Evolutionary conservation across 2,113 vertebrate genomes (phyloP).

Genomic region (Coturnix japonica): DNA sequence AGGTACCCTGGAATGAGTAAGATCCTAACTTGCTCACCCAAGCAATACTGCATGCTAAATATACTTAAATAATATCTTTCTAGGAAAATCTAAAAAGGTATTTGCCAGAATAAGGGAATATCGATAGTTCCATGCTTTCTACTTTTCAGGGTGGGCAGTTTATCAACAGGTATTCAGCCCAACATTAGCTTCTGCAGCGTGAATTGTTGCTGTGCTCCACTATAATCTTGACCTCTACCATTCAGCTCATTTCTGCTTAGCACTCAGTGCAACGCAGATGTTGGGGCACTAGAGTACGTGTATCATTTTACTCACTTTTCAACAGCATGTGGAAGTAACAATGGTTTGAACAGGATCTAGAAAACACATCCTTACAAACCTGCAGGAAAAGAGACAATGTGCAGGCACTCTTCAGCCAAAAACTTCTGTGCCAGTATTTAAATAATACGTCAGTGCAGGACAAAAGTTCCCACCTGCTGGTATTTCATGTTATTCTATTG

Average conservation of each 20-base stretch:
- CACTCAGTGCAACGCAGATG: background rate
- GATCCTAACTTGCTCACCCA: background rate
- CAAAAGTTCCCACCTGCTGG: background rate
- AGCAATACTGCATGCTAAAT: background rate
- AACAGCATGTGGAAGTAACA: background rate
- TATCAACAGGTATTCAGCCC: background rate
- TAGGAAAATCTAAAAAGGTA: background rate
- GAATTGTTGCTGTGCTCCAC: background rate
- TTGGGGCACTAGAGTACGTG: rapidly evolving
- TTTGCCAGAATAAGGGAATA: background rate
- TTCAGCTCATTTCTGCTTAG: background rate
- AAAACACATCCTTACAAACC: background rate
- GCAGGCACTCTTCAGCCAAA: background rate
- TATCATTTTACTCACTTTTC: background rate
- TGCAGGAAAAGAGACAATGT: background rate
- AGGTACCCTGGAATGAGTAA: background rate
- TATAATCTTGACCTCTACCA: background rate
- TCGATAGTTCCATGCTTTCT: background rate
- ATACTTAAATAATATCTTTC: background rate
- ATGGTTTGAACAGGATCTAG: background rate
- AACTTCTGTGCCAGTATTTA: background rate
- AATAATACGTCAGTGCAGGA: background rate
- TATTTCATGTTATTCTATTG: background rate
- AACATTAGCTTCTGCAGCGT: background rate
- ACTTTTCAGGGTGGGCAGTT: background rate